Evolutionary conservation across 2,797 vertebrate genomes (phyloP).

Genomic region (Aeoliscus strigatus): DNA sequence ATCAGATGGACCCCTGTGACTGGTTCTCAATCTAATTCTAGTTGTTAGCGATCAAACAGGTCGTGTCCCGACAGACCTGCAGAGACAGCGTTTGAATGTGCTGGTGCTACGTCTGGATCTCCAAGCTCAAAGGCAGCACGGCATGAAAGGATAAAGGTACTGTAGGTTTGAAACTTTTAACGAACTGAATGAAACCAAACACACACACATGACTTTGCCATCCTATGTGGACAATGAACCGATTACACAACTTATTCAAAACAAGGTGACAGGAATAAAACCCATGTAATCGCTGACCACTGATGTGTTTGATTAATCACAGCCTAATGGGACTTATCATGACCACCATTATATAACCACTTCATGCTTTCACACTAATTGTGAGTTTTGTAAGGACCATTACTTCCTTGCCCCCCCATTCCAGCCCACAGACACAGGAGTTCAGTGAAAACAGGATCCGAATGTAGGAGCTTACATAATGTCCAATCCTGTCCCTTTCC

Average conservation of each 20-base stretch:
- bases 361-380: conserved; percentile 55
- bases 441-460: conserved; percentile 39
- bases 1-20: too few relatives aligned
- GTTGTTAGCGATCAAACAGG: too few relatives aligned
- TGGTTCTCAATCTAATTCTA: too few relatives aligned
- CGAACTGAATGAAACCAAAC: conserved; percentile 27
- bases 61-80: too few relatives aligned
- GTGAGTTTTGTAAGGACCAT: conserved; percentile 30
- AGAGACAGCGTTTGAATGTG: too few relatives aligned
- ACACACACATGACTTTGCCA: conserved; percentile 28
- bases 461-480: conserved; percentile 56
- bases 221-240: conserved; percentile 8
- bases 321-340: conserved; percentile 24
- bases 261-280: conserved; percentile 11
- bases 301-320: conserved; percentile 35
- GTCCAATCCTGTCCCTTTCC: conserved; percentile 52
- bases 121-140: too few relatives aligned
- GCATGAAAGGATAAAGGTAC: not conserved
- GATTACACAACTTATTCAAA: conserved; percentile 21
- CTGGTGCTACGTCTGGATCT: too few relatives aligned
- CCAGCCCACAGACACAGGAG: conserved; percentile 47
- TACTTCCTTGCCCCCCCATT: conserved; percentile 54
- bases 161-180: conserved; percentile 8
- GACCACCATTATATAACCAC: conserved; percentile 37
- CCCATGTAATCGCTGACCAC: not conserved